A percentile compares a stretch with the other conserved stretches of the same genome.
phyloP scores from a whole-genome alignment of 1,140 invertebrate genomes.

The Cyclargus thomasi region DNA sequence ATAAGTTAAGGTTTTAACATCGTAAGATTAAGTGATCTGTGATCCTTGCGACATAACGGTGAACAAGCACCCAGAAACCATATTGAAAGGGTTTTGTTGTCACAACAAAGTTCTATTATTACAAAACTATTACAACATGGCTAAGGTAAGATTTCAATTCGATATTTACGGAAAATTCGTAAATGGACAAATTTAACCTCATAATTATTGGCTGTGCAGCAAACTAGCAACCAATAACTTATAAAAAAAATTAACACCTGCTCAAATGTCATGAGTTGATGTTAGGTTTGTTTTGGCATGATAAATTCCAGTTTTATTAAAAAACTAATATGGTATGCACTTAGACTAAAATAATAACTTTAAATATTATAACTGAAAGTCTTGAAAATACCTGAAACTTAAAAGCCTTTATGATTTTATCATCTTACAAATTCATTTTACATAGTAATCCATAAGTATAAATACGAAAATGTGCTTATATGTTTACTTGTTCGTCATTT shows the following conservation, averaged over 20 bases:
- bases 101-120: background rate
- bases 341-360: background rate
- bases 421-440: too few relatives aligned
- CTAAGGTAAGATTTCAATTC: background rate
- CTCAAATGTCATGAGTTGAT: background rate
- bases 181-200: background rate
- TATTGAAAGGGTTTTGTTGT: slow-evolving; percentile 5
- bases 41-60: background rate
- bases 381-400: too few relatives aligned
- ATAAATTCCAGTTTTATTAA: background rate
- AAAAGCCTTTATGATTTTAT: too few relatives aligned
- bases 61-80: background rate
- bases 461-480: too few relatives aligned
- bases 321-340: background rate
- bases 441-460: too few relatives aligned
- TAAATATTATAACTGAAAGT: too few relatives aligned
- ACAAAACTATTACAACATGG: slow-evolving; percentile 7
- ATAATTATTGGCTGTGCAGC: background rate
- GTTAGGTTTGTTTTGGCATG: slow-evolving; percentile 13
- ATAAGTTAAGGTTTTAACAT: background rate
- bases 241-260: background rate
- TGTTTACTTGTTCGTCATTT: too few relatives aligned
- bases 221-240: background rate
- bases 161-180: background rate
- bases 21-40: background rate